Conservation (phyloP, 2,888 invertebrate genomes). For the Chymomyza fuscimana region DNA sequence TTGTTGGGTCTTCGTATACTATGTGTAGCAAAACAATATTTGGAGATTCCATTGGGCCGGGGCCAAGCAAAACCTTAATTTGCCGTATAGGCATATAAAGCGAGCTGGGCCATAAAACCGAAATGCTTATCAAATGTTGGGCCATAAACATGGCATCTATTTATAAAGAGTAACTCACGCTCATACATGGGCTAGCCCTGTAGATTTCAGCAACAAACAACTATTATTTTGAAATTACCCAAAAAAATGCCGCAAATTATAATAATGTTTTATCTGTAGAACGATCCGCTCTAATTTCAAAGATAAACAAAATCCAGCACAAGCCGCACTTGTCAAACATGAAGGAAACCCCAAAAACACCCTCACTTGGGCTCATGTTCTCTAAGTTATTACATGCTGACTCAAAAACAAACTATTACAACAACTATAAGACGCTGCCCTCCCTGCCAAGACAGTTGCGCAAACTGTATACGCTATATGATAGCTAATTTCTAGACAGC, state of each 20-base stretch:
- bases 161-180: neutral
- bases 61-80: conserved; percentile 10
- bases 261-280: neutral
- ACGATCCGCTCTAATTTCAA: conserved; percentile 12
- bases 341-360: neutral
- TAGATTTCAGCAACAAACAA: neutral
- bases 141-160: conserved; percentile 1
- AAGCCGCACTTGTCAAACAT: neutral
- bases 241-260: conserved; percentile 7
- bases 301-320: conserved; percentile 13
- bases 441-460: conserved; percentile 29
- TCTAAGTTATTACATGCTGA: neutral
- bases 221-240: neutral
- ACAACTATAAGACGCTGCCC: conserved; percentile 3
- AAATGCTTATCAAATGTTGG: conserved; percentile 1
- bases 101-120: neutral
- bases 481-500: neutral
- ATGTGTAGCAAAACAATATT: conserved; percentile 1
- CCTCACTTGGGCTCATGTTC: neutral
- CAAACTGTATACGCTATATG: conserved; percentile 25
- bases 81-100: conserved; percentile 1
- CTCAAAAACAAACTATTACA: conserved; percentile 1
- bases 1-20: conserved; percentile 6
- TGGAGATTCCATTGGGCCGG: conserved; percentile 19
- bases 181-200: neutral